Evolutionary conservation across 64 coral and sea anemone species (phyloP), one percentile per base, ranked within the genome.

Genomic region (Pachyseris speciosa): DNA sequence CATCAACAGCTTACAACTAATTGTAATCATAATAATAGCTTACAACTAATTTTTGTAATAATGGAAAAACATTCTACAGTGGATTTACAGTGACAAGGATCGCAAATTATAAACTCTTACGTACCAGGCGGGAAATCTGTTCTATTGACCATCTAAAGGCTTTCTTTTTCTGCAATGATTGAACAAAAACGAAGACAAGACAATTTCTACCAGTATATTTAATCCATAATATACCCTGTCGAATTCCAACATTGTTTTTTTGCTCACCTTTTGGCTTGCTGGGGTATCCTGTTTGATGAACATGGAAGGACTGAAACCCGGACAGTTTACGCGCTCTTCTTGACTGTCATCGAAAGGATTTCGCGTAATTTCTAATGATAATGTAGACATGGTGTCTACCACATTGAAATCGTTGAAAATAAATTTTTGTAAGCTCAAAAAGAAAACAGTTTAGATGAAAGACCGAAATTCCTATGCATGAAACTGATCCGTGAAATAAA

Each of bases 221-320:
- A 6, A 45, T 45, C 4, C 43, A 45, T 45, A 6, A 84, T 19
- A 15, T 13, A 65, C 37, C 5, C 9, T 42, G 50, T 22, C 20
- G 17, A 79, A 60, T 9, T 58, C 50, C 11, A 40, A 60, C 31
- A 12, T 20, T 19, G 30, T 45, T 63, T 27, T 29, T 75, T 12
- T 65, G 26, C 79, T 53, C 85, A 99, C 97, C 72, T 92, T 94
- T 87, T 91, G 73, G 64, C 89, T 95, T 1, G 44, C 86, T 5
- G 97, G 97, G 1, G 97, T 99, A 44, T 85, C 87, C 86, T 92
- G 93, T 6, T 91, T 88, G 1, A 26, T n/a, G 37, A 99, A 99
- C 80, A 99, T 99, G 2, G 97, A 98, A 72, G 96, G 97, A 68
- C 97, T 99, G n/a, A 95, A 95, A 1, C 90, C 90, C 5, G 97